Evolutionary conservation across 2,888 invertebrate genomes (phyloP), one percentile per base, ranked within the genome.

Genomic region (Agapostemon virescens): DNA sequence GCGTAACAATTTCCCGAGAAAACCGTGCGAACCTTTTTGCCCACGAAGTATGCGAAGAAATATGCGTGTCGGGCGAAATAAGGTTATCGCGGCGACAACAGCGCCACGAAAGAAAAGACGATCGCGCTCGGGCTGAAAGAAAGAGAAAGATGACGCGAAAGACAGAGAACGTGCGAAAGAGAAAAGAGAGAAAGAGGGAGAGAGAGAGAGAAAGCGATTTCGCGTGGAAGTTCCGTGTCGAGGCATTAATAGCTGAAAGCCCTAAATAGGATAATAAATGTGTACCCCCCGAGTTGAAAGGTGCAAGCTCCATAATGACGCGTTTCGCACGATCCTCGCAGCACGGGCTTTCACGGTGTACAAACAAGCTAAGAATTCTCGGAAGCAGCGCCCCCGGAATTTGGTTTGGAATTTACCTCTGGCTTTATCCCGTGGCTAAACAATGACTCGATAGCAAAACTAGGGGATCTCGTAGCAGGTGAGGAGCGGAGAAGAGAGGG

Each of bases 361-460:
- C 61, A 64, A 72, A 45, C 64, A 23, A 36, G 63, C 72, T 26
- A 72, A 72, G 72, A 72, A 64, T 64, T 26, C 64, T 49, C 64
- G 49, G 72, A 26, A 38, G 49, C 45, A 49, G 15, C 33, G 68
- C 20, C 33, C 33, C 15, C 42, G 74, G 36, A 63, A 64, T 72
- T 49, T 72, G 13, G 23, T 45, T 36, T 45, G 58, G 58, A 68
- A 74, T 55, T 74, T 68, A n/a, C 42, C 33, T 61, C 58, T 26
- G 26, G 58, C 74, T 61, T 68, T 55, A 55, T 74, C 55, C 69
- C 1, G 23, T 38, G 72, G 36, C 49, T 45, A 49, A 72, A 55
- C 74, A 67, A 73, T 49, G 38, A 73, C 73, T 67, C 15, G 66
- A 49, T 45, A 20, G 7, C 73, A 67, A 42, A 30, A 38, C 73